A percentile compares a stretch with the other conserved stretches of the same genome.
phyloP scores from a whole-genome alignment of 2,888 invertebrate species.

The Ochropleura plecta region DNA sequence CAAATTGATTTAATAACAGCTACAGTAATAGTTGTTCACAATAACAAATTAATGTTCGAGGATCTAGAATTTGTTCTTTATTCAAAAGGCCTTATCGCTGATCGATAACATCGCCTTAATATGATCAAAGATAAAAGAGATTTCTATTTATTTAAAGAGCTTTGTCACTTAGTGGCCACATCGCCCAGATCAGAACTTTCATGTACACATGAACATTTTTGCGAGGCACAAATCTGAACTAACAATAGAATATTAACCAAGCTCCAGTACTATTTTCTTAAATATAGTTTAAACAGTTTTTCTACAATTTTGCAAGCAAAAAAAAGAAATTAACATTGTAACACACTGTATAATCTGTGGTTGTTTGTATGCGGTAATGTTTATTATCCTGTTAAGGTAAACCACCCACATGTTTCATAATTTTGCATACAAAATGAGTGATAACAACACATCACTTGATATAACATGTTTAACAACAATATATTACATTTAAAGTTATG shows the following conservation, averaged over 20 bases:
- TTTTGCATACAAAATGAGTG: constrained; percentile 23
- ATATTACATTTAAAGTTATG: constrained; percentile 21
- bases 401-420: not conserved
- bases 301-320: not conserved
- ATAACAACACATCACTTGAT: constrained; percentile 12
- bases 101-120: no score
- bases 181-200: not conserved
- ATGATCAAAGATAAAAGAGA: no score
- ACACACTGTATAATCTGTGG: not conserved
- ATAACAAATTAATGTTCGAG: not conserved
- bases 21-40: not conserved
- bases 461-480: constrained; percentile 8
- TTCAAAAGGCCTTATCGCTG: no score
- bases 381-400: constrained; percentile 13
- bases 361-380: not conserved
- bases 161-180: no score
- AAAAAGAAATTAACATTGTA: not conserved
- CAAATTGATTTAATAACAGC: not conserved
- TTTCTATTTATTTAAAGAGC: no score
- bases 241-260: not conserved
- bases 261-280: not conserved
- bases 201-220: not conserved
- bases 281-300: not conserved
- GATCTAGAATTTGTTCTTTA: not conserved
- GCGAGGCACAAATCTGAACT: not conserved